Conservation (phyloP, 2,888 invertebrate genomes). For the Spisula solida region DNA sequence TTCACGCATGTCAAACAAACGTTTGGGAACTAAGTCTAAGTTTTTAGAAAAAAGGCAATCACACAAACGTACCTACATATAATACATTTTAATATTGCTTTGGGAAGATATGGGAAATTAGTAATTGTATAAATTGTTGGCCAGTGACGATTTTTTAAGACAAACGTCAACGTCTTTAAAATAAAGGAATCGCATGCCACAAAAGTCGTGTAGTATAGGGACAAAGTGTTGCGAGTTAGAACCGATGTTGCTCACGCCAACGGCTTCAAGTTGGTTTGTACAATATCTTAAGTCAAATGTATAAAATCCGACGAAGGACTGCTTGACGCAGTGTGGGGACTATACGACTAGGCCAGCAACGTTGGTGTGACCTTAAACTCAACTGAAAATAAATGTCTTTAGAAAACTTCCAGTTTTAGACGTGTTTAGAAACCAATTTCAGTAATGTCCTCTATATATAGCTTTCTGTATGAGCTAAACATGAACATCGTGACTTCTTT, state of each 20-base stretch:
- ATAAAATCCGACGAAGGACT: too few relatives aligned
- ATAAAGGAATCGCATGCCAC: too few relatives aligned
- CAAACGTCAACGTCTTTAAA: background rate
- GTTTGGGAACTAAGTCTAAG: background rate
- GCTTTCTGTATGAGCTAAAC: background rate
- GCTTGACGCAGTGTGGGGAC: too few relatives aligned
- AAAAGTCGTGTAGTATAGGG: too few relatives aligned
- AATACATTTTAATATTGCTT: background rate
- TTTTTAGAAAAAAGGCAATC: background rate
- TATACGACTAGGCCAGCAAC: too few relatives aligned
- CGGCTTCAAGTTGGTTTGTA: too few relatives aligned
- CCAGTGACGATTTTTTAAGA: background rate
- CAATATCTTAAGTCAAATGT: too few relatives aligned
- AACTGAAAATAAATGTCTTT: too few relatives aligned
- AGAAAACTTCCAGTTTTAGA: too few relatives aligned
- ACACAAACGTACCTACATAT: background rate
- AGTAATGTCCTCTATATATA: background rate
- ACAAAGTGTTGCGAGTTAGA: too few relatives aligned
- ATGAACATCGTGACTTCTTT: background rate
- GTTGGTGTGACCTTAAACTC: too few relatives aligned
- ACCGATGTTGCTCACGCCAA: too few relatives aligned
- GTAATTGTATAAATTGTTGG: background rate
- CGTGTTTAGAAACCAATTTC: background rate
- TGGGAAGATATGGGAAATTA: background rate
- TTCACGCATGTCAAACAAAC: background rate